Evolutionary conservation across 2,113 vertebrate species (phyloP).

Genomic region (Elachura formosa): DNA sequence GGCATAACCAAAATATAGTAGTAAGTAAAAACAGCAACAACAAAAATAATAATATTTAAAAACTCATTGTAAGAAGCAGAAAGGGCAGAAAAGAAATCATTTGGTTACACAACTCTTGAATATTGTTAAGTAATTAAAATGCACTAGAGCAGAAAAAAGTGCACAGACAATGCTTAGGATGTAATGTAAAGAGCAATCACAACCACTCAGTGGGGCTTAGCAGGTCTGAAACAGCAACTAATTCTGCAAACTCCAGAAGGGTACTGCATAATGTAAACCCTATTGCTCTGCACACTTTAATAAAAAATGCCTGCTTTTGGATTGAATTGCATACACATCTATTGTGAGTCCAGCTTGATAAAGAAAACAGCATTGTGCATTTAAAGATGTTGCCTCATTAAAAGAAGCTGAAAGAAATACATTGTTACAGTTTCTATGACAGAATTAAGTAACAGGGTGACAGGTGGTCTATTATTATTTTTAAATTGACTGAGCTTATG

Average conservation of each 20-base stretch:
- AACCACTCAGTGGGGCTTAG: conserved; percentile 70
- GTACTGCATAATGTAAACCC: conserved; percentile 70
- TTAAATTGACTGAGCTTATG: conserved; percentile 60
- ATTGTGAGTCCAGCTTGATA: conserved; percentile 59
- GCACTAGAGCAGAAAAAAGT: conserved; percentile 70
- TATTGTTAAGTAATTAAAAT: conserved; percentile 75
- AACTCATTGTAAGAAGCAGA: conserved; percentile 6
- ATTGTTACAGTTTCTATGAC: conserved; percentile 73
- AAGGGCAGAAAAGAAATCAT: not conserved
- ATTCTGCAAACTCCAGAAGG: conserved; percentile 74
- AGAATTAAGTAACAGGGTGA: conserved; percentile 74
- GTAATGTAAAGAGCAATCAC: conserved; percentile 67
- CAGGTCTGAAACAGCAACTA: conserved; percentile 65
- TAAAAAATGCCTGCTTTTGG: conserved; percentile 67
- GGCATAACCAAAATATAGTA: not conserved
- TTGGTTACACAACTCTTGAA: conserved; percentile 50
- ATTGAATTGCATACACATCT: conserved; percentile 47
- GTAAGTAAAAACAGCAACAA: not conserved
- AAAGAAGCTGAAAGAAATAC: conserved; percentile 76
- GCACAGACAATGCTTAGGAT: conserved; percentile 58
- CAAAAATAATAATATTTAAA: not conserved
- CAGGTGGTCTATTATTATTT: conserved; percentile 69
- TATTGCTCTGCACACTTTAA: conserved; percentile 71
- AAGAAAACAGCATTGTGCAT: conserved; percentile 28
- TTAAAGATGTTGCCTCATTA: conserved; percentile 62